Evolutionary conservation across 1,140 invertebrate genomes (phyloP), one percentile per base, ranked within the genome.

Genomic region (Papilio dardanus): DNA sequence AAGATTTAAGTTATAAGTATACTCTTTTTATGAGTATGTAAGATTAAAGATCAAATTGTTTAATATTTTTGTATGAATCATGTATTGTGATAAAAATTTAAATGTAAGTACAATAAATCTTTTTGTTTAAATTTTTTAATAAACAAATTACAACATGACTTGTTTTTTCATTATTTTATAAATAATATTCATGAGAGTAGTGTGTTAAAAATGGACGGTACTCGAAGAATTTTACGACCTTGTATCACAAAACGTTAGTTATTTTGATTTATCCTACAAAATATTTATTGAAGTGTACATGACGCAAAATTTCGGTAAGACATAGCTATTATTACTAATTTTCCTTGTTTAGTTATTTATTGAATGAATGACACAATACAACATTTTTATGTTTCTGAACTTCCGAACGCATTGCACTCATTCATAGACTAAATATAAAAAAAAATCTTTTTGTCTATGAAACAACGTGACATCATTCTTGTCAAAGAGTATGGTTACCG

Each of bases 401-500:
- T 28, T 24, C 50, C 50, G 21, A 54, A 62, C 21, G 24, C 54
- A 58, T 24, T 10, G 21, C 21, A 24, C 10, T 54, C 54, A 37
- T 74, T 74, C 80, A 78, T 78, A 81, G 75, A 81, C 74, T 75
- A 79, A n/a, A n/a, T n/a, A n/a, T n/a, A n/a, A n/a, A n/a, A 46
- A 54, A 54, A 62, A 46, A 24, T 37, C 71, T 58, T 65, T 68
- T 62, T 35, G 30, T 81, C 78, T 82, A 81, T 82, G 82, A 77
- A 74, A 46, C 74, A 81, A 73, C 67, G 88, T 90, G 88, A 90
- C 86, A 88, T 90, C 88, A 90, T 88, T 75, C 46, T 74, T 19
- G n/a, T 71, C 88, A 90, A 86, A 86, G 86, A 86, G 21, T 81
- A 86, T 62, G 21, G 24, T 33, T 67, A 6, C 65, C 16, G 30